Percentiles rank a stretch among this genome's conserved stretches.
Evolutionary conservation across 37 sponge, comb jelly and placozoan species (phyloP).

Genomic region (Eunapius fragilis): DNA sequence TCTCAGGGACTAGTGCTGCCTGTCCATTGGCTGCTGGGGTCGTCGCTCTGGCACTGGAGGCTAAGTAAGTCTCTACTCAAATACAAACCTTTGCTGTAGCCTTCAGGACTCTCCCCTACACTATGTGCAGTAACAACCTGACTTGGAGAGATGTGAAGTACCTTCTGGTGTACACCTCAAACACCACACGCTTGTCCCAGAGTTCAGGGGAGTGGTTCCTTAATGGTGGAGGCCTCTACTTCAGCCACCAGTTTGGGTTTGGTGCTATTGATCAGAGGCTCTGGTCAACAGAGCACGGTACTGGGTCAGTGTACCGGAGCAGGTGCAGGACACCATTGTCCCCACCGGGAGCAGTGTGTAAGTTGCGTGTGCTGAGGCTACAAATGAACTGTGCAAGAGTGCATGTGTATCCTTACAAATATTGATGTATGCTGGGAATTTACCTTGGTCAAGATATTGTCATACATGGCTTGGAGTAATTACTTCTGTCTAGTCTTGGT

Average conservation of each 20-base stretch:
- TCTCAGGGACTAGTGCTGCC: conserved; percentile 76
- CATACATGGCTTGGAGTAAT: neutral
- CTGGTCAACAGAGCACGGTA: conserved; percentile 80
- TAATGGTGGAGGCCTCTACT: conserved; percentile 76
- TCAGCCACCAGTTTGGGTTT: conserved; percentile 86
- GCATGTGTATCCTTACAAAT: neutral
- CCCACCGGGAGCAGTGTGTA: neutral
- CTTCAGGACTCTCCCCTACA: neutral
- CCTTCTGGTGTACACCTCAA: conserved; percentile 73
- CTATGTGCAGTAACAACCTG: conserved; percentile 65
- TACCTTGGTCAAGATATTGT: neutral
- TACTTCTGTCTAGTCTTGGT: neutral
- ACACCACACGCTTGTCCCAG: neutral
- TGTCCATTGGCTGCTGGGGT: conserved; percentile 60
- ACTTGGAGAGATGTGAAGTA: conserved; percentile 94
- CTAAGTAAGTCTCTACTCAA: conserved; percentile 65
- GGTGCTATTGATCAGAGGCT: conserved; percentile 85
- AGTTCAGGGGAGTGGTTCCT: conserved; percentile 41
- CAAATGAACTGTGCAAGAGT: neutral
- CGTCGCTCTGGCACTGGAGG: conserved; percentile 81
- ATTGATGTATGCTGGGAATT: neutral
- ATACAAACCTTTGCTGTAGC: neutral
- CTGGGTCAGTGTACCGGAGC: conserved; percentile 79
- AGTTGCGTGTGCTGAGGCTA: neutral
- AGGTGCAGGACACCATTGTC: conserved; percentile 2